Percentiles rank a stretch among this genome's conserved stretches.
These are phyloP conservation scores for Monodelphis domestica DNA, from an alignment of 2,797 vertebrate species.

Conservation along the genomic window DNA sequence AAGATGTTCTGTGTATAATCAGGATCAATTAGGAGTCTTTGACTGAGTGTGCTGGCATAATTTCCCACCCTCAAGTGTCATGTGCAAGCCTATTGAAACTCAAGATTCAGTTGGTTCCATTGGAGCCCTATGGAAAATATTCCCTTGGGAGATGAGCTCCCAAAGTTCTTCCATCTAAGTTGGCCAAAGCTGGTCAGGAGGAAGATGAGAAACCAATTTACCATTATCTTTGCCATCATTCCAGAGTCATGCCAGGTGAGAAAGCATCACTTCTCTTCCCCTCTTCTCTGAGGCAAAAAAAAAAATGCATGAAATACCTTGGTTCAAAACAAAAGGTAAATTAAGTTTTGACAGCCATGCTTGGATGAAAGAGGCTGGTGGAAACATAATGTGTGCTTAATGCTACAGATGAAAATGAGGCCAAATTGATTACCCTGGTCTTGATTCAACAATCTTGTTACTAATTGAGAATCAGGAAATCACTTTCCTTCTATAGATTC, in stretches of 20 bases:
- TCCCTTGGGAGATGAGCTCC: background rate
- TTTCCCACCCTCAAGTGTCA: background rate
- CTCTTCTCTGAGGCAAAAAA: constrained; percentile 20
- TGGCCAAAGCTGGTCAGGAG: background rate
- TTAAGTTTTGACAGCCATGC: background rate
- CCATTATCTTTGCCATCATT: background rate
- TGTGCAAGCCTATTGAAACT: background rate
- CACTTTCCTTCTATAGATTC: constrained; percentile 63
- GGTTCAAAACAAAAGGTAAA: constrained; percentile 40
- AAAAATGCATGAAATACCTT: background rate
- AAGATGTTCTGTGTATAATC: background rate
- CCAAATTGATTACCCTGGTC: background rate
- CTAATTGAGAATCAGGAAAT: constrained; percentile 72
- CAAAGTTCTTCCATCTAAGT: background rate
- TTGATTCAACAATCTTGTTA: background rate
- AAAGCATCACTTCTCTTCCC: background rate
- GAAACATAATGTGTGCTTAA: constrained; percentile 9
- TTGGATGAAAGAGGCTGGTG: constrained; percentile 12
- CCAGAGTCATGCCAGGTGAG: background rate
- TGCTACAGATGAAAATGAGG: background rate
- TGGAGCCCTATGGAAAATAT: background rate
- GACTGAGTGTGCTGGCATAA: background rate
- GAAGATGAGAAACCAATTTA: background rate
- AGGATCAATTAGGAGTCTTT: background rate
- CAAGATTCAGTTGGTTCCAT: background rate